Conservation (phyloP, 1,140 invertebrate species). For the Apis florea region DNA sequence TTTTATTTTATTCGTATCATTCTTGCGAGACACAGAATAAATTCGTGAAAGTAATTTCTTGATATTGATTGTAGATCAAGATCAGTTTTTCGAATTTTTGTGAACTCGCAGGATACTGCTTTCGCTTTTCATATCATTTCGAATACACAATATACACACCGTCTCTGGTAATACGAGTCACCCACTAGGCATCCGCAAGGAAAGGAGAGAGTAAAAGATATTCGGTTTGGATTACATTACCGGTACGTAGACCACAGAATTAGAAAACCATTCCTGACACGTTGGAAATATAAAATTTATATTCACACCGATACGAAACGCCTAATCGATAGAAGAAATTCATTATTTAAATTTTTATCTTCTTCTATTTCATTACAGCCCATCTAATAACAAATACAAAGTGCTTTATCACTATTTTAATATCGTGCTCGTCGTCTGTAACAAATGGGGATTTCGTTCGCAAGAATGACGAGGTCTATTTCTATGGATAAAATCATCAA, state of each 20-base stretch:
- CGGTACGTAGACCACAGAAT: slow-evolving; percentile 40
- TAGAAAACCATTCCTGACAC: slow-evolving; percentile 27
- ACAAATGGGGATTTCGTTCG: not conserved
- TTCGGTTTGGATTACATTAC: slow-evolving; percentile 45
- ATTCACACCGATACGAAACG: not conserved
- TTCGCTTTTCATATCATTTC: slow-evolving; percentile 43
- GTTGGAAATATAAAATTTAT: not conserved
- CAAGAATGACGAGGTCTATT: not conserved
- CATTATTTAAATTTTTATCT: not conserved
- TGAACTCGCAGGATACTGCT: not conserved
- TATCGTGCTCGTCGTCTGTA: not conserved
- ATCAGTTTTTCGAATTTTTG: not conserved
- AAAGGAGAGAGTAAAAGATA: slow-evolving; percentile 38
- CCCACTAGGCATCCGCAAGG: slow-evolving; percentile 43
- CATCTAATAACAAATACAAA: too few species aligned
- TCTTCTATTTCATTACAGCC: not conserved
- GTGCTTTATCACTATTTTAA: not conserved
- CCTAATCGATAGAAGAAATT: too few species aligned
- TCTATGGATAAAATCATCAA: not conserved
- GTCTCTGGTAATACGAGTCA: slow-evolving; percentile 45
- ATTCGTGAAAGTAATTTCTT: not conserved
- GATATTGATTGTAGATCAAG: not conserved
- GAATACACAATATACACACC: slow-evolving; percentile 35
- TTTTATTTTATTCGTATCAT: too few species aligned
- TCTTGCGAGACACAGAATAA: not conserved